Percentiles rank a stretch among this genome's conserved stretches.
Conservation (phyloP, 2,113 vertebrate genomes). For the mouse (Mus musculus) region GRCm39 chr5:38159001-38159500, state of each 20-base stretch:
- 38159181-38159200: background rate
- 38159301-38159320: background rate
- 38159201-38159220: background rate
- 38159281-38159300: background rate
- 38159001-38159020: background rate
- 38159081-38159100: background rate
- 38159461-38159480: background rate
- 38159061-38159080: background rate
- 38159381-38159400: background rate
- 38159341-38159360: background rate
- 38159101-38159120: background rate
- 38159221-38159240: background rate
- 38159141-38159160: background rate
- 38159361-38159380: background rate
- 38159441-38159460: background rate
- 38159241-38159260: background rate
- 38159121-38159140: background rate
- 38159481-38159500: background rate
- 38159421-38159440: background rate
- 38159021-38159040: background rate
- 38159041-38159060: background rate
- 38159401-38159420: background rate
- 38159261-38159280: background rate
- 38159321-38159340: background rate
- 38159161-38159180: background rate